phyloP scores from a whole-genome alignment of 2,888 invertebrate genomes.

The Bombylius discolor region DNA sequence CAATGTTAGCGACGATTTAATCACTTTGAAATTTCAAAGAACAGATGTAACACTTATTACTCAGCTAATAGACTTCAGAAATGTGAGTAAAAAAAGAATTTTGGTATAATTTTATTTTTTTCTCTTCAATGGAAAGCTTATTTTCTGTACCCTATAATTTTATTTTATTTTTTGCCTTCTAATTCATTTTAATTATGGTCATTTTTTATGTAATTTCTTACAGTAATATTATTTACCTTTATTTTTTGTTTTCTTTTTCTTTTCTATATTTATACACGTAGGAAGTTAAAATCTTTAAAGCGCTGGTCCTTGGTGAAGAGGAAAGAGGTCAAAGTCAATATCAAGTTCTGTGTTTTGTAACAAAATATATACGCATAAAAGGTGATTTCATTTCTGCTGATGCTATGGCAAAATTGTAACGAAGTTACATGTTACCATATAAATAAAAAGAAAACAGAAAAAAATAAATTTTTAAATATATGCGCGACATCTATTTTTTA shows the following conservation, averaged over 20 bases:
- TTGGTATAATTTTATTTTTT: no score
- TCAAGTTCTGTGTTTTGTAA: conserved; percentile 84
- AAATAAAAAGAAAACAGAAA: no score
- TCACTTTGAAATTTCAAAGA: conserved; percentile 76
- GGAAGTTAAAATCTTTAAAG: conserved; percentile 88
- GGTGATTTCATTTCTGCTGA: conserved; percentile 92
- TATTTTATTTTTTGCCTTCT: no score
- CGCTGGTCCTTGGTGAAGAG: conserved; percentile 80
- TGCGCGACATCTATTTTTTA: no score
- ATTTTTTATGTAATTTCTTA: no score
- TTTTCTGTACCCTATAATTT: no score
- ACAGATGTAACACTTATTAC: conserved; percentile 85
- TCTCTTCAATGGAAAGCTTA: no score
- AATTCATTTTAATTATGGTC: no score
- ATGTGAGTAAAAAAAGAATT: conserved; percentile 49
- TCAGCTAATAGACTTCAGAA: conserved; percentile 86
- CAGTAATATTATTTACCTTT: not conserved
- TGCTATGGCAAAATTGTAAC: conserved; percentile 96
- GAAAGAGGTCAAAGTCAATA: conserved; percentile 80
- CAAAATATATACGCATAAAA: conserved; percentile 76
- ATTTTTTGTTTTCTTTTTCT: conserved; percentile 1
- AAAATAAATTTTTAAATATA: no score
- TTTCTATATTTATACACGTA: conserved; percentile 34
- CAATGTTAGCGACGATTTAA: conserved; percentile 81
- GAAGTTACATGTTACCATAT: no score